phyloP scores from a whole-genome alignment of 2,113 vertebrate species.

The Hemiscyllium ocellatum region DNA sequence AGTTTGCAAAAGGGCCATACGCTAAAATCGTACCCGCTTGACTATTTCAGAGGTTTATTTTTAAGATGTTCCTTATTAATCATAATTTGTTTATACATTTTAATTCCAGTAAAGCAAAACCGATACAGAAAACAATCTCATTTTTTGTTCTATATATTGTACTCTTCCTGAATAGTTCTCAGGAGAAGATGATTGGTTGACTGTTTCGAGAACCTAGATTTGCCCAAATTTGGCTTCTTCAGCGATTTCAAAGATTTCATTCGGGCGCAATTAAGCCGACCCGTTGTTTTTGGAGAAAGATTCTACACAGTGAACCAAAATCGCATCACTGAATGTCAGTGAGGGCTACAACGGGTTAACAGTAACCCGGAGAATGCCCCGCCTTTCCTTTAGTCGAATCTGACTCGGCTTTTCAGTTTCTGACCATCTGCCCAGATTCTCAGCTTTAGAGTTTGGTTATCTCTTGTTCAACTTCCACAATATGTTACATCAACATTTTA shows the following conservation, averaged over 20 bases:
- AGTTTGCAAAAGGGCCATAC: background rate
- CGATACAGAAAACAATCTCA: background rate
- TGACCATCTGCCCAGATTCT: slow-evolving; percentile 20
- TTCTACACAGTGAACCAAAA: background rate
- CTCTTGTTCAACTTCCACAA: slow-evolving; percentile 4
- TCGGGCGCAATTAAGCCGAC: background rate
- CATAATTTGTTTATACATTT: background rate
- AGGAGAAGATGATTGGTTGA: background rate
- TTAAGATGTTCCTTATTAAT: background rate
- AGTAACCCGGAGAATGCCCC: background rate
- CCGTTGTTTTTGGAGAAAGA: background rate
- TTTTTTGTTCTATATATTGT: background rate
- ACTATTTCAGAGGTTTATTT: background rate
- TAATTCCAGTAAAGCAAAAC: background rate
- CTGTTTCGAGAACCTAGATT: background rate
- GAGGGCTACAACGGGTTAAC: background rate
- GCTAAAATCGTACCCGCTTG: background rate
- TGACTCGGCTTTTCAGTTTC: slow-evolving; percentile 27
- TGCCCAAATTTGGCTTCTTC: background rate
- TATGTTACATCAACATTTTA: slow-evolving; percentile 37
- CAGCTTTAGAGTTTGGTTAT: background rate
- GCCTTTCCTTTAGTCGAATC: background rate
- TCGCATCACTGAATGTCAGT: background rate
- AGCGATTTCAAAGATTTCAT: background rate
- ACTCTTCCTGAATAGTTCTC: background rate